Conservation (phyloP, 2,888 invertebrate species). For the Drosophila silvestris region DNA sequence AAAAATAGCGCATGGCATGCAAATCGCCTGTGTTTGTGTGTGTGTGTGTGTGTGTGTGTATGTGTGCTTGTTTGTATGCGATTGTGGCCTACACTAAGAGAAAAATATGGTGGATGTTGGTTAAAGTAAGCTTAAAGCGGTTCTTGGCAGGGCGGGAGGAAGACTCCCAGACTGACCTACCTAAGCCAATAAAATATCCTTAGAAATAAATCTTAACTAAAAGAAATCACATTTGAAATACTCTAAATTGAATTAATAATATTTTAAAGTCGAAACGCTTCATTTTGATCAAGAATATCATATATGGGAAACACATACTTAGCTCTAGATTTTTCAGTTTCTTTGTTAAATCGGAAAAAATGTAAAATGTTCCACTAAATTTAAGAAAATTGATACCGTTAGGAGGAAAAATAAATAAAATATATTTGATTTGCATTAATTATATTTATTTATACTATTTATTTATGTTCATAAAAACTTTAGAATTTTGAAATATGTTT, state of each 20-base stretch:
- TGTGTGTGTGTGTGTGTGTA: neutral
- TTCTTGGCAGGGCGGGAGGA: neutral
- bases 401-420: neutral
- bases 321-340: too few relatives aligned
- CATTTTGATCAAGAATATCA: neutral
- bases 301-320: neutral
- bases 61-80: neutral
- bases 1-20: slow-evolving; percentile 55
- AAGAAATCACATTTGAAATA: neutral
- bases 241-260: neutral
- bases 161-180: neutral
- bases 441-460: neutral
- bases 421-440: neutral
- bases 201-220: neutral
- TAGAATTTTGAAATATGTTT: too few relatives aligned
- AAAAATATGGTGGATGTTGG: neutral
- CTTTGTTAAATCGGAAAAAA: too few relatives aligned
- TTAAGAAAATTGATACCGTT: neutral
- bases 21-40: neutral
- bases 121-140: neutral
- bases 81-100: slow-evolving; percentile 9
- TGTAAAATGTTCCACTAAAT: neutral
- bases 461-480: too few relatives aligned
- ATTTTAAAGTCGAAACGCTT: too few relatives aligned
- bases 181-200: neutral